Conservation (phyloP, 2,113 vertebrate genomes). For the Verasper variegatus region DNA sequence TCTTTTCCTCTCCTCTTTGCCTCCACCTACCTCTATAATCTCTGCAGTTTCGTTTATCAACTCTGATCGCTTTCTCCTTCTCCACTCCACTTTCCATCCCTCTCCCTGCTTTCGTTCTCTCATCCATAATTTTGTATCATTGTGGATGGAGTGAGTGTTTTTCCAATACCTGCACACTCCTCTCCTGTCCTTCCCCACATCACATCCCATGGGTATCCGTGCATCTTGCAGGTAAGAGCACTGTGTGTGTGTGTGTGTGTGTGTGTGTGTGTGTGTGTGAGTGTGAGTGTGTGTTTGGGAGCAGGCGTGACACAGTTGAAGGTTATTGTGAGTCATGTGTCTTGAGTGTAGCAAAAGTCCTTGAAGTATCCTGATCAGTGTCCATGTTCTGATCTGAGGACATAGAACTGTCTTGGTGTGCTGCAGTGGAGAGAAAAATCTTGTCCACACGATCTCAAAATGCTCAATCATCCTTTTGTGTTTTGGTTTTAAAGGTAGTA, state of each 20-base stretch:
- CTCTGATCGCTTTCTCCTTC: constrained; percentile 15
- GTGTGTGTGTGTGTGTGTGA: not conserved
- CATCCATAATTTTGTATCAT: constrained; percentile 3
- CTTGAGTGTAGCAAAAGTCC: constrained; percentile 38
- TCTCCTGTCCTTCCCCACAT: constrained; percentile 49
- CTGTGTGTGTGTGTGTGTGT: not conserved
- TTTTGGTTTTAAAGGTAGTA: not conserved
- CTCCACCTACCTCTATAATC: constrained; percentile 4
- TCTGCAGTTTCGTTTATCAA: constrained; percentile 30
- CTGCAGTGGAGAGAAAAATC: constrained; percentile 9
- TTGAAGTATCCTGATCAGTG: constrained; percentile 33
- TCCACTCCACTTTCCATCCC: constrained; percentile 23
- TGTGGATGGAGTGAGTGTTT: constrained; percentile 73
- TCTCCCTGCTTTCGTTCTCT: constrained; percentile 7
- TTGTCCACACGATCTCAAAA: not conserved
- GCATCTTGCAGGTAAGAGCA: constrained; percentile 88
- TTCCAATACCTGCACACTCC: constrained; percentile 67
- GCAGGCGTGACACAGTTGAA: constrained; percentile 8
- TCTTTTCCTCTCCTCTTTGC: constrained; percentile 13
- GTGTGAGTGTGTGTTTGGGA: not conserved
- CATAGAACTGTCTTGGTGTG: constrained; percentile 12
- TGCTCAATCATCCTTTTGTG: not conserved
- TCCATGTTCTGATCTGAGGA: constrained; percentile 18
- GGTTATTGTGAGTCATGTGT: constrained; percentile 19
- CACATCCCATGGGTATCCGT: constrained; percentile 87